Evolutionary conservation across 2,113 vertebrate species (phyloP), one percentile per base, ranked within the genome.

Genomic region (Tragelaphus scriptus): DNA sequence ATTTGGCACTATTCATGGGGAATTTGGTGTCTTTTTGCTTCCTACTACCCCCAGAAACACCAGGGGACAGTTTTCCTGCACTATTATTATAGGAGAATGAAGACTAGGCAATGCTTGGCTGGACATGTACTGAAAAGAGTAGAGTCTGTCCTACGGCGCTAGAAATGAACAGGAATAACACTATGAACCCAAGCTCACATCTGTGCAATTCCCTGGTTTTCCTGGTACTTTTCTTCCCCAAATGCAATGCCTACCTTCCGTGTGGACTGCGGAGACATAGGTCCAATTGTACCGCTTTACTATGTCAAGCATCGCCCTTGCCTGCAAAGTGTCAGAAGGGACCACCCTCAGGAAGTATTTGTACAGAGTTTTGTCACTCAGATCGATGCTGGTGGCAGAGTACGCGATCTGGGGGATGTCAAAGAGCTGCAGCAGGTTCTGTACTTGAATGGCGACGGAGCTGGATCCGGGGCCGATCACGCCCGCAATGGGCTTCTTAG

Each of bases 351-450:
- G 98, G 98, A 99, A 99, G 98, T 99, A 99, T 97, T 99, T 99
- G 98, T 99, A 99, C 77, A 99, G 99, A 3, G 99, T 99, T 99
- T 99, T 99, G 98, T 99, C 99, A 44, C 99, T 99, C 95, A 99
- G 98, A 98, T 99, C 99, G 90, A 99, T 99, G 98, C 99, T 99
- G 47, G 99, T 99, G 96, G 99, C 99, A 0, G 99, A 99, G 98
- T 99, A 99, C 16, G 99, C 99, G 17, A 99, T 99, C 98, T 99
- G 99, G 0, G 99, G 99, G 97, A 99, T 99, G 99, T 99, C 99
- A 32, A 99, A 99, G 80, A 99, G 99, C 98, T 99, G 99, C 6
- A 99, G 99, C 2, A 99, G 99, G 90, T 99, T 99, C 98, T 99
- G 99, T 91, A 99, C 99, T 99, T 99, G 99, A 77, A 99, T 99